phyloP scores from a whole-genome alignment of 92 coral and sea anemone genomes.

The Epizoanthus fatuus region DNA sequence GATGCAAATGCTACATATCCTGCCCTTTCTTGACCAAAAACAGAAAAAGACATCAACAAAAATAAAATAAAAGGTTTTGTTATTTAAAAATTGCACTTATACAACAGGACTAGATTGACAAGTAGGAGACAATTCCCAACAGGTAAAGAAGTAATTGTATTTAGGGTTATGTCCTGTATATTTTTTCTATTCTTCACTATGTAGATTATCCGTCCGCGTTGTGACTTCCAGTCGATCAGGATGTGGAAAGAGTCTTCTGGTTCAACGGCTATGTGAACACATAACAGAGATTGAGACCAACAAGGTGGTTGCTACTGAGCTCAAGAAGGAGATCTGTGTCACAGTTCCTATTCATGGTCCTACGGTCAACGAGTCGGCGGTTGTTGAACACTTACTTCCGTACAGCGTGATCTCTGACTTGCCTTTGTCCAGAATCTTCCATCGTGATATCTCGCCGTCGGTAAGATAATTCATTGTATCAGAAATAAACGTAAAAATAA shows the following conservation, averaged over 20 bases:
- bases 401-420: conserved; percentile 74
- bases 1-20: too few relatives aligned
- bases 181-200: background rate
- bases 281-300: conserved; percentile 65
- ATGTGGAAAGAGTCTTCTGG: conserved; percentile 81
- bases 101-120: too few relatives aligned
- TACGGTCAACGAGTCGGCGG: conserved; percentile 57
- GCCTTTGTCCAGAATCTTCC: conserved; percentile 93
- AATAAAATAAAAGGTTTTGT: too few relatives aligned
- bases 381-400: conserved; percentile 69
- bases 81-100: too few relatives aligned
- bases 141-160: too few relatives aligned
- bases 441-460: conserved; percentile 90
- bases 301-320: conserved; percentile 50
- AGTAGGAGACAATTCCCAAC: too few relatives aligned
- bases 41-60: too few relatives aligned
- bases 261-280: conserved; percentile 63
- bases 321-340: conserved; percentile 49
- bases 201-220: conserved; percentile 51
- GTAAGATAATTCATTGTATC: conserved; percentile 48
- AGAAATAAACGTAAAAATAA: background rate
- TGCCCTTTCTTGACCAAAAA: too few relatives aligned
- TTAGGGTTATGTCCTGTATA: background rate
- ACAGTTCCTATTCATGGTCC: conserved; percentile 85
- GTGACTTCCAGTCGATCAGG: conserved; percentile 50